Evolutionary conservation across 2,797 vertebrate species (phyloP).

Genomic region (Neosilurus hyrtlii): DNA sequence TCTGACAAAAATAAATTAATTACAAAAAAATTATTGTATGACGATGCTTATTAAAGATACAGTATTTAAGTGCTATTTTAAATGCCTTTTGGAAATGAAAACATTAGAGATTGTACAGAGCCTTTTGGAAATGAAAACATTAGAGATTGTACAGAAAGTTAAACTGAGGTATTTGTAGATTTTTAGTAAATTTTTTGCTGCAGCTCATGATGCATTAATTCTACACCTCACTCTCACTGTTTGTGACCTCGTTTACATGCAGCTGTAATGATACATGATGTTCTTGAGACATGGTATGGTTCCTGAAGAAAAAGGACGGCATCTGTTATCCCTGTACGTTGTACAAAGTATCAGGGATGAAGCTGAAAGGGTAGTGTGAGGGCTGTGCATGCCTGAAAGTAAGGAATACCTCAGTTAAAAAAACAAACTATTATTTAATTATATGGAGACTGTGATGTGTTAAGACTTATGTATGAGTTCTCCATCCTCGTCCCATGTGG

Average conservation of each 20-base stretch:
- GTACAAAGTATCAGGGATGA: not conserved
- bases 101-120: not conserved
- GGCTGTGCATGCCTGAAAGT: not conserved
- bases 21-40: not conserved
- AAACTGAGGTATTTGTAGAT: not conserved
- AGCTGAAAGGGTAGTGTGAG: not conserved
- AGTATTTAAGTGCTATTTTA: not conserved
- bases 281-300: not conserved
- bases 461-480: no score
- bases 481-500: no score
- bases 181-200: not conserved
- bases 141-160: not conserved
- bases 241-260: not conserved
- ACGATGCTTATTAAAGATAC: not conserved
- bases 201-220: no score
- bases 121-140: not conserved
- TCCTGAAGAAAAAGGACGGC: not conserved
- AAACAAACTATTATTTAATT: no score
- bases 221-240: not conserved
- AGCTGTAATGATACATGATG: not conserved
- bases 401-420: not conserved
- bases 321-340: not conserved
- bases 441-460: not conserved
- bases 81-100: not conserved
- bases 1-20: conserved; percentile 20